These are phyloP conservation scores for Drosophila tropicalis DNA, from an alignment of 1,140 invertebrate species.

Conservation along the genomic window DNA sequence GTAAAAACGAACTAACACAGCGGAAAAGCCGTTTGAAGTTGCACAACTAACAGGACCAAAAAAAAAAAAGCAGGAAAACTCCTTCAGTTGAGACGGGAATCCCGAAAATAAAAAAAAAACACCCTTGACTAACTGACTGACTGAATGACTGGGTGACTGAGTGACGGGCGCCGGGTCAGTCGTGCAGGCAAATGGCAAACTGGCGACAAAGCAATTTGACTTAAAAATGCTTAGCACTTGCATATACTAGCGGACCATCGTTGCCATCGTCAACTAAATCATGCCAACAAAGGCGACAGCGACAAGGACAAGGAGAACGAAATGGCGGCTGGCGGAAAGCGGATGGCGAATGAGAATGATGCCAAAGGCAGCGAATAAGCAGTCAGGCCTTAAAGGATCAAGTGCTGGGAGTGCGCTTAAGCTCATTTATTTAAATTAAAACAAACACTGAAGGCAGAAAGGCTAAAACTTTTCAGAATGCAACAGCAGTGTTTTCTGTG, in stretches of 20 bases:
- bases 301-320: not conserved
- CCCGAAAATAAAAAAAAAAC: slow-evolving; percentile 19
- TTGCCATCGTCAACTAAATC: slow-evolving; percentile 57
- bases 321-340: slow-evolving; percentile 12
- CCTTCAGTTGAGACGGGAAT: slow-evolving; percentile 28
- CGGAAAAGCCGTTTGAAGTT: slow-evolving; percentile 73
- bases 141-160: slow-evolving; percentile 7
- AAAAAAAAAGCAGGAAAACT: not conserved
- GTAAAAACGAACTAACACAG: slow-evolving; percentile 62
- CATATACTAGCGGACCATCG: slow-evolving; percentile 59
- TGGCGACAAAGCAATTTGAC: slow-evolving; percentile 77
- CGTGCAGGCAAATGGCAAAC: slow-evolving; percentile 62
- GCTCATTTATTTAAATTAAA: slow-evolving; percentile 83
- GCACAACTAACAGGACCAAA: slow-evolving; percentile 46
- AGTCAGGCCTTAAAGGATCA: slow-evolving; percentile 75
- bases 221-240: slow-evolving; percentile 82
- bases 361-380: slow-evolving; percentile 54
- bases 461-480: slow-evolving; percentile 33
- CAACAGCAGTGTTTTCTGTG: slow-evolving; percentile 1
- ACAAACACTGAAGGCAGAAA: slow-evolving; percentile 78
- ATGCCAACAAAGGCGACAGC: slow-evolving; percentile 46
- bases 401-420: slow-evolving; percentile 72
- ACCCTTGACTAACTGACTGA: not conserved
- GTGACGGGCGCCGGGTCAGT: slow-evolving; percentile 39
- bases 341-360: not conserved